Evolutionary conservation across 1,140 invertebrate species (phyloP).

Genomic region (Episyrphus balteatus): DNA sequence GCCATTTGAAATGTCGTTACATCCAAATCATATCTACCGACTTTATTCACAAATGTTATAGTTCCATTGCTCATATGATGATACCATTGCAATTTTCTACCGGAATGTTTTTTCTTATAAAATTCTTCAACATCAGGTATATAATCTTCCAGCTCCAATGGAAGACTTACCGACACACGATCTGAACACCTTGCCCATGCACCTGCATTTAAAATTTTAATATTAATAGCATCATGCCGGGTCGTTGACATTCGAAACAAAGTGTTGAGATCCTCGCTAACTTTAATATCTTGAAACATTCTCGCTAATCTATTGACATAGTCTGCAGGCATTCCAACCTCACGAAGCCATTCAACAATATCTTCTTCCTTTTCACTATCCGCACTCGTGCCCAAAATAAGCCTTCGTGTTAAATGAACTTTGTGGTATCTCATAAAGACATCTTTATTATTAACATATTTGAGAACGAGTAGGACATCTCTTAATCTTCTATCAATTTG

Average conservation of each 20-base stretch:
- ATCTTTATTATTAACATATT: slow-evolving; percentile 99
- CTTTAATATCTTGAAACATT: slow-evolving; percentile 98
- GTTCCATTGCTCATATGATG: slow-evolving; percentile 99
- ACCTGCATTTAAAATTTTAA: slow-evolving; percentile 95
- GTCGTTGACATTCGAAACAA: slow-evolving; percentile 70
- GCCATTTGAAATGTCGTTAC: slow-evolving; percentile 99
- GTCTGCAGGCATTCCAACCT: slow-evolving; percentile 98
- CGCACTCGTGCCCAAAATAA: slow-evolving; percentile 92
- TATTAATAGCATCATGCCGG: slow-evolving; percentile 64
- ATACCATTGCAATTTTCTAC: slow-evolving; percentile 98
- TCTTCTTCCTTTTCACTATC: slow-evolving; percentile 99
- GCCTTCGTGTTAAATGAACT: slow-evolving; percentile 83
- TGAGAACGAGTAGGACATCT: slow-evolving; percentile 91
- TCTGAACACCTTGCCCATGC: slow-evolving; percentile 95
- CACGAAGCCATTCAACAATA: slow-evolving; percentile 92
- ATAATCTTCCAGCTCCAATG: slow-evolving; percentile 94
- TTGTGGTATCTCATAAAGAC: slow-evolving; percentile 99
- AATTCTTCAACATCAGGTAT: slow-evolving; percentile 95
- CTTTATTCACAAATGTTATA: slow-evolving; percentile 87
- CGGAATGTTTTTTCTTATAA: slow-evolving; percentile 93
- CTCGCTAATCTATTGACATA: slow-evolving; percentile 96
- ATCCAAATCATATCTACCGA: slow-evolving; percentile 94
- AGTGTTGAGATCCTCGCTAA: slow-evolving; percentile 92
- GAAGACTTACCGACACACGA: slow-evolving; percentile 87
- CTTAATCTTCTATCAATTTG: slow-evolving; percentile 90